A percentile compares a stretch with the other conserved stretches of the same genome.
phyloP scores from a whole-genome alignment of 2,888 invertebrate genomes.

The Drosophila pegasa region DNA sequence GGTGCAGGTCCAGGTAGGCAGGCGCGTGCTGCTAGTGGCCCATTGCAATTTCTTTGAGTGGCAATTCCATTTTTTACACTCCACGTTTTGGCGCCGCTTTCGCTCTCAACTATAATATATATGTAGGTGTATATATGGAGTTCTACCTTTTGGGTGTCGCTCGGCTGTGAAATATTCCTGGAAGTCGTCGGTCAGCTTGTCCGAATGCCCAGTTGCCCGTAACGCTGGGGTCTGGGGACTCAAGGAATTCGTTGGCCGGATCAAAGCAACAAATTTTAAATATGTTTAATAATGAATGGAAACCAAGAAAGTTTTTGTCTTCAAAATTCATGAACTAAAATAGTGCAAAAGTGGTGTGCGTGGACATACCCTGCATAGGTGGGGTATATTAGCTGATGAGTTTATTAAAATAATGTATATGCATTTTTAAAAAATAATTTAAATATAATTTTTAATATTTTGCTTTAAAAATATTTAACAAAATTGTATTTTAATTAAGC shows the following conservation, averaged over 20 bases:
- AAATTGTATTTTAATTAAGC: too few species aligned
- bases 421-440: background rate
- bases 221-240: conserved; percentile 3
- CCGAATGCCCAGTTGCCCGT: conserved; percentile 32
- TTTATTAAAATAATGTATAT: too few species aligned
- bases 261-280: conserved; percentile 1
- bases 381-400: too few species aligned
- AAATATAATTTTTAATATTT: background rate
- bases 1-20: conserved; percentile 11
- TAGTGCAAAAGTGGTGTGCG: background rate
- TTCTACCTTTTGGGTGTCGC: conserved; percentile 9
- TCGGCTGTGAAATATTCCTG: conserved; percentile 48
- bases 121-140: background rate
- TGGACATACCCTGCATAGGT: background rate
- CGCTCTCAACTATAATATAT: conserved; percentile 7
- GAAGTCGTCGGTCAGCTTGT: conserved; percentile 65
- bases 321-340: conserved; percentile 11
- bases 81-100: conserved; percentile 41
- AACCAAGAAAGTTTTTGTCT: conserved; percentile 3
- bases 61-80: conserved; percentile 64
- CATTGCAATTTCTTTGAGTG: conserved; percentile 76
- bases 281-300: background rate
- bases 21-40: conserved; percentile 24
- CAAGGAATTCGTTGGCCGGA: conserved; percentile 7
- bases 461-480: too few species aligned